A percentile compares a stretch with the other conserved stretches of the same genome.
phyloP scores from a whole-genome alignment of 1,140 invertebrate genomes.

The Drosophila bifasciata region DNA sequence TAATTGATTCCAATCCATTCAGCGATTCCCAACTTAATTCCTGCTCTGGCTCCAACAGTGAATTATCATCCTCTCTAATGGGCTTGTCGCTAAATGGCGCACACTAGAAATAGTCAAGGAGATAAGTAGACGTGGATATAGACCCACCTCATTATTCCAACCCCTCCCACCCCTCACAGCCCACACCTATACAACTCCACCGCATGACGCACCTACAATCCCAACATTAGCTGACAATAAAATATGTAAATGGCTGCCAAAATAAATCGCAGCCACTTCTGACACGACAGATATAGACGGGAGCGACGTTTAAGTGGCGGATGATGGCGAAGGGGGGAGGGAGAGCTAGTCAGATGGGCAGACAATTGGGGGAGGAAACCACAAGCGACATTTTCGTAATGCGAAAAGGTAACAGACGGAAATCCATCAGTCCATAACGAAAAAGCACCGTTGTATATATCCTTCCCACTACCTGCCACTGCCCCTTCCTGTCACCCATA shows the following conservation, averaged over 20 bases:
- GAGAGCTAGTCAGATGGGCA: background rate
- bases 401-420: conserved; percentile 71
- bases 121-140: background rate
- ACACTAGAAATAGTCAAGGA: background rate
- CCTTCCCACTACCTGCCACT: background rate
- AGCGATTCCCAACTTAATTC: too few relatives aligned
- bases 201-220: conserved; percentile 12
- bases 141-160: conserved; percentile 1
- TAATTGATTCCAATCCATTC: too few relatives aligned
- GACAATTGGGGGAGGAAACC: conserved; percentile 10
- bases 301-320: background rate
- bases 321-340: background rate
- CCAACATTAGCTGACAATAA: conserved; percentile 72
- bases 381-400: conserved; percentile 68
- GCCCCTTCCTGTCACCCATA: background rate
- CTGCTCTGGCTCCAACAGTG: too few relatives aligned
- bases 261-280: conserved; percentile 76
- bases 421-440: conserved; percentile 72
- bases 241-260: conserved; percentile 76
- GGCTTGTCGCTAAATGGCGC: too few relatives aligned
- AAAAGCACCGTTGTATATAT: conserved; percentile 17
- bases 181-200: background rate
- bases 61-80: too few relatives aligned
- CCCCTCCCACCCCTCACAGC: background rate
- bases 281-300: conserved; percentile 32